These are phyloP conservation scores for Omphaloscelis lunosa DNA, from an alignment of 2,888 invertebrate genomes.

Conservation along the genomic window DNA sequence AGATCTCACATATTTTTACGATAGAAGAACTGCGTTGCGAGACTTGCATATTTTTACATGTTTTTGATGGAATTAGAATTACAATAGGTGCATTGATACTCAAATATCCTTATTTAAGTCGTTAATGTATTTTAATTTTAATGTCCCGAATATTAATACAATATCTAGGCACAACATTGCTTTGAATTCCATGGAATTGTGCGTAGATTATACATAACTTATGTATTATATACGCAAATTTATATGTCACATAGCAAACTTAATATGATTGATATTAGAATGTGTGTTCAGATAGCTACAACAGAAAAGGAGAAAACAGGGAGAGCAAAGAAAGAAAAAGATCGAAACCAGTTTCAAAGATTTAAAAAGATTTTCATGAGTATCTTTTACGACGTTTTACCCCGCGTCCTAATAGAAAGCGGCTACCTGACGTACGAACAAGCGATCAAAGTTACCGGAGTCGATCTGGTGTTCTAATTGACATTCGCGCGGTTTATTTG, in stretches of 20 bases:
- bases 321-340: neutral
- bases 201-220: neutral
- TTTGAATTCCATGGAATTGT: conserved; percentile 3
- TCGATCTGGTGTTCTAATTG: neutral
- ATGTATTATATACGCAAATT: no score
- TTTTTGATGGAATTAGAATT: no score
- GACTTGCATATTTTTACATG: no score
- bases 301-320: neutral
- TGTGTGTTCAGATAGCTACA: neutral
- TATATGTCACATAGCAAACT: neutral
- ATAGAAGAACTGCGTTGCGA: no score
- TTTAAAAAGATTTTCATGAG: neutral
- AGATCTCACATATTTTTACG: no score
- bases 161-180: conserved; percentile 4
- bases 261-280: neutral
- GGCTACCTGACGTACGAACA: neutral
- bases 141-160: conserved; percentile 5
- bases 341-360: no score
- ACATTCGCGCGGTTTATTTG: no score
- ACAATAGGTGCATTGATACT: neutral
- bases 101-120: neutral
- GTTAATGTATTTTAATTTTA: conserved; percentile 6
- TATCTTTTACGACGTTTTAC: neutral
- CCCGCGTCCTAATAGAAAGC: no score
- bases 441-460: neutral